A percentile compares a stretch with the other conserved stretches of the same genome.
phyloP scores from a whole-genome alignment of 2,113 vertebrate genomes.

The Oceanites oceanicus region DNA sequence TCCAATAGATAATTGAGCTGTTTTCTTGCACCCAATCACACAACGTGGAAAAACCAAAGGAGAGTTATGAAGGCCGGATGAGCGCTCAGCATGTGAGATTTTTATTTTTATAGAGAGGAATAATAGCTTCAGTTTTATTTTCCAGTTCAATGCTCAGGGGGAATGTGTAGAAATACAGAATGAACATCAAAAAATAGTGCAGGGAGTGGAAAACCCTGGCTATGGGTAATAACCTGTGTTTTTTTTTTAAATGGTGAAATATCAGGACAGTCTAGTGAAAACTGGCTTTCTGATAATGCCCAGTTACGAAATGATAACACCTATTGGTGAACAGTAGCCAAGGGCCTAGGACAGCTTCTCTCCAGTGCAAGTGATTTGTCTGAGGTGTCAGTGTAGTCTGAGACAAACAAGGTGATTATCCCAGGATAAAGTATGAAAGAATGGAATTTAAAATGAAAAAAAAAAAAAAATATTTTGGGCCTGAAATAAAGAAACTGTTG shows the following conservation, averaged over 20 bases:
- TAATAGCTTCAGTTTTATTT: slow-evolving; percentile 59
- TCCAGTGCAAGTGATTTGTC: neutral
- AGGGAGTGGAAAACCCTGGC: neutral
- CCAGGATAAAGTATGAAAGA: neutral
- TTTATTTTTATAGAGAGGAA: slow-evolving; percentile 54
- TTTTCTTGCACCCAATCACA: slow-evolving; percentile 5
- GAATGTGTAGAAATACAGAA: slow-evolving; percentile 38
- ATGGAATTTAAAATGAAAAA: neutral
- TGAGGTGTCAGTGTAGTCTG: neutral
- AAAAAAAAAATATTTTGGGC: neutral
- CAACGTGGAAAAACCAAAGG: neutral
- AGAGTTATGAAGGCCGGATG: neutral
- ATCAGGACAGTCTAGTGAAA: neutral
- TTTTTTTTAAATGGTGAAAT: neutral
- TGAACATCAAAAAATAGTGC: slow-evolving; percentile 14
- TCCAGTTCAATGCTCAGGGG: slow-evolving; percentile 5
- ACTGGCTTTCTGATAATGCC: neutral
- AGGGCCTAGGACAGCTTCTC: neutral
- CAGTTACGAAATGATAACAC: neutral
- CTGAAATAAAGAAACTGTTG: neutral
- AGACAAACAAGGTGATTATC: neutral
- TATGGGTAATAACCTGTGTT: neutral
- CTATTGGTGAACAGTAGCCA: neutral
- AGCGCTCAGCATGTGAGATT: slow-evolving; percentile 43
- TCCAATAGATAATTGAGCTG: slow-evolving; percentile 49